Evolutionary conservation across 2,888 invertebrate genomes (phyloP).

Genomic region (Pammene aurita): DNA sequence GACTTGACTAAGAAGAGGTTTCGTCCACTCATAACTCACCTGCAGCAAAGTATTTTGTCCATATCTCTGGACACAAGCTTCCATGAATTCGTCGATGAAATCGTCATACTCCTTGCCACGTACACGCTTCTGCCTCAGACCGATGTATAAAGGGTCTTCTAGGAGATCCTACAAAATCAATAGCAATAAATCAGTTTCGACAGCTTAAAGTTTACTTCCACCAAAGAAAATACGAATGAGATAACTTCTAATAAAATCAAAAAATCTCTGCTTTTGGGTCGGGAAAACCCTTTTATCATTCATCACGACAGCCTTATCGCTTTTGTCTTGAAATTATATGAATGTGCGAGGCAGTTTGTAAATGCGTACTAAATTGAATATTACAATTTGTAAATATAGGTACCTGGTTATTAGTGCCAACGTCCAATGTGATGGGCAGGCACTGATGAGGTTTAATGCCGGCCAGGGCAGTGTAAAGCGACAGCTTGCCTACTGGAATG

Average conservation of each 20-base stretch:
- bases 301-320: too few species aligned
- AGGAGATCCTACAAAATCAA: slow-evolving; percentile 85
- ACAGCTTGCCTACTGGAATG: slow-evolving; percentile 98
- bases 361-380: too few species aligned
- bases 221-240: too few species aligned
- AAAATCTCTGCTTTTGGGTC: too few species aligned
- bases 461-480: slow-evolving; percentile 97
- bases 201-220: too few species aligned
- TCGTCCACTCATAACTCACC: slow-evolving; percentile 59
- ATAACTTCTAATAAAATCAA: too few species aligned
- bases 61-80: slow-evolving; percentile 93
- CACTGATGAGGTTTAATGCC: slow-evolving; percentile 98
- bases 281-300: too few species aligned
- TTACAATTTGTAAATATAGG: too few species aligned
- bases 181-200: background rate
- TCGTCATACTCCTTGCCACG: slow-evolving; percentile 95
- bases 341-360: too few species aligned
- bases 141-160: slow-evolving; percentile 97
- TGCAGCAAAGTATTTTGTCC: slow-evolving; percentile 93
- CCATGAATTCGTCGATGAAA: slow-evolving; percentile 98
- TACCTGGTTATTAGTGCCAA: slow-evolving; percentile 96
- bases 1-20: too few species aligned
- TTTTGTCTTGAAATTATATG: too few species aligned
- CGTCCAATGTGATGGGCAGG: slow-evolving; percentile 96
- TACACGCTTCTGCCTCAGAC: slow-evolving; percentile 92